Percentiles rank a stretch among this genome's conserved stretches.
phyloP scores from a whole-genome alignment of 2,113 vertebrate species.

The Pyxicephalus adspersus region DNA sequence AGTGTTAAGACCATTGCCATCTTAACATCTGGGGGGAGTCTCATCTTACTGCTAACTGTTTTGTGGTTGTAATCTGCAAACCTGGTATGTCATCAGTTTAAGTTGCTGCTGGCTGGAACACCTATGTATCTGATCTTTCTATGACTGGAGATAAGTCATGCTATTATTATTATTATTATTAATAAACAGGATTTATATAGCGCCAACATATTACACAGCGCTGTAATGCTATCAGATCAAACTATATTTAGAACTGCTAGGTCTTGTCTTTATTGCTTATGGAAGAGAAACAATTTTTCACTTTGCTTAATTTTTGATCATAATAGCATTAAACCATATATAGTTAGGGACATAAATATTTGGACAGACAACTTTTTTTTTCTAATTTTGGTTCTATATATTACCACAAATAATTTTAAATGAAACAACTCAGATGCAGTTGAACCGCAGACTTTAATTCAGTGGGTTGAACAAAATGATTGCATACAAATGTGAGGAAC shows the following conservation, averaged over 20 bases:
- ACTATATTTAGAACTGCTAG: slow-evolving; percentile 17
- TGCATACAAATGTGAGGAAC: too few species aligned
- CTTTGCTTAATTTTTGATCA: slow-evolving; percentile 20
- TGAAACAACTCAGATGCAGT: too few species aligned
- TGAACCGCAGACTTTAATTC: too few species aligned
- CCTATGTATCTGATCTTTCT: slow-evolving; percentile 44
- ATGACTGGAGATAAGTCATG: slow-evolving; percentile 35
- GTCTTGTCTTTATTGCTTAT: slow-evolving; percentile 49
- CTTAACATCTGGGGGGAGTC: slow-evolving; percentile 44
- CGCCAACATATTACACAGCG: too few species aligned
- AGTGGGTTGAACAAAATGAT: too few species aligned
- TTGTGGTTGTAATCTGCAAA: slow-evolving; percentile 47
- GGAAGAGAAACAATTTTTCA: slow-evolving; percentile 57
- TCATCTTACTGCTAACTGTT: slow-evolving; percentile 38
- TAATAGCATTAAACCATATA: background rate
- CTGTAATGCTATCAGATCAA: slow-evolving; percentile 41
- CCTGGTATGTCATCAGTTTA: slow-evolving; percentile 44
- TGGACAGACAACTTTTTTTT: too few species aligned
- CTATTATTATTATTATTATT: too few species aligned
- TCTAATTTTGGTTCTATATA: too few species aligned
- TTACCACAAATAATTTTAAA: too few species aligned
- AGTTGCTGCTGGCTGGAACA: slow-evolving; percentile 43
- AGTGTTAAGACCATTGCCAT: slow-evolving; percentile 35
- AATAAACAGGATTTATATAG: too few species aligned
- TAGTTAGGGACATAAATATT: background rate